These are phyloP conservation scores for Bradypus variegatus DNA, from an alignment of 2,797 vertebrate species.

Conservation along the genomic window DNA sequence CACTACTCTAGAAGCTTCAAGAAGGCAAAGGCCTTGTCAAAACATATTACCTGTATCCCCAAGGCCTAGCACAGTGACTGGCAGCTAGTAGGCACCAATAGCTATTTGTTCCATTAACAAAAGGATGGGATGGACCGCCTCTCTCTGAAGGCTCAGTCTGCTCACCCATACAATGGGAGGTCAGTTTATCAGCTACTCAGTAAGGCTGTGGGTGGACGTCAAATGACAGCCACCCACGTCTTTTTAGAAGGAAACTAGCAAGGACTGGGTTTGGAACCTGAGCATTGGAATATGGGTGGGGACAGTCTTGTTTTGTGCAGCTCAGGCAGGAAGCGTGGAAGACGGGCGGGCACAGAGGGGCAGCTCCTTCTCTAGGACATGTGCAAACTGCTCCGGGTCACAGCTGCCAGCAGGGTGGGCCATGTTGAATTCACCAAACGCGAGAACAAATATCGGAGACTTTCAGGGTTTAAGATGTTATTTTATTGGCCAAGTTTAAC, in stretches of 20 bases:
- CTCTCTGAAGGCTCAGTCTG: neutral
- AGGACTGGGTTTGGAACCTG: neutral
- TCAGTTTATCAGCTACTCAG: neutral
- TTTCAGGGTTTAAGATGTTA: too few relatives aligned
- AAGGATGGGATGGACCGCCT: neutral
- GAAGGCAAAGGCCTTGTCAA: neutral
- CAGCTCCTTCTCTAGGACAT: slow-evolving; percentile 85
- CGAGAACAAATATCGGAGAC: too few relatives aligned
- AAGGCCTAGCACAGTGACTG: neutral
- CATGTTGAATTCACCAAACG: too few relatives aligned
- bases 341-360: slow-evolving; percentile 86
- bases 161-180: neutral
- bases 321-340: slow-evolving; percentile 87
- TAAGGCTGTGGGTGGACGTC: neutral
- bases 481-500: too few relatives aligned
- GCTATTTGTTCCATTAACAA: rapidly evolving
- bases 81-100: neutral
- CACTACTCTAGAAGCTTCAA: neutral
- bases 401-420: slow-evolving; percentile 78
- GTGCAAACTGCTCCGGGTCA: slow-evolving; percentile 83
- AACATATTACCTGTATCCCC: neutral
- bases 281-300: rapidly evolving
- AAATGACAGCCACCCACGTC: neutral
- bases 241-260: neutral
- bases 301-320: slow-evolving; percentile 91